Evolutionary conservation across 2,888 invertebrate species (phyloP), one percentile per base, ranked within the genome.

Genomic region (Atrina japonica): DNA sequence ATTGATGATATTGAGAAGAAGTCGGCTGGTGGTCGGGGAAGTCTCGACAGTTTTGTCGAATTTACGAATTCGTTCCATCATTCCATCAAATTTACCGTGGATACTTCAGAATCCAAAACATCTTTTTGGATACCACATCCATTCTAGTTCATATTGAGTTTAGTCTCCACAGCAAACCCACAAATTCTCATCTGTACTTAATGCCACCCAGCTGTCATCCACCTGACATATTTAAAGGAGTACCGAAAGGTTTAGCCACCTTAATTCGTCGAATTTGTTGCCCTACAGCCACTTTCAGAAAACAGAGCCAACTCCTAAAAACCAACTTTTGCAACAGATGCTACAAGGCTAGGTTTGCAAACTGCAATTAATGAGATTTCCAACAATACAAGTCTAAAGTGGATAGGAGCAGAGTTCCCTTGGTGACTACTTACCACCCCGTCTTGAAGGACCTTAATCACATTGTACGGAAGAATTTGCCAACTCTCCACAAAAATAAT

Each of bases 1-100:
- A 75, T 77, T n/a, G 72, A 67, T 45, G 77, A 77, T 25, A 70
- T 70, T n/a, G 70, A 73, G 40, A 55, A 68, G 35, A 65, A 73
- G 25, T 73, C 64, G 67, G n/a, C 41, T 21, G 55, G 63, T 23
- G 27, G 23, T 23, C 9, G 21, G 2, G 35, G 23, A 1, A 35
- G 3, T 29, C 52, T 55, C 14, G 35, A n/a, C n/a, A n/a, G n/a
- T n/a, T n/a, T n/a, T n/a, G n/a, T n/a, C n/a, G n/a, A n/a, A n/a
- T n/a, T n/a, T n/a, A n/a, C n/a, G n/a, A n/a, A n/a, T 47, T 16
- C n/a, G 0, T 11, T 68, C 25, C 61, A 68, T 50, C 29, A 21
- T 1, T 18, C 35, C 18, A 55, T 68, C 14, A 68, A 63, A 30
- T 53, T 68, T 18, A 68, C 68, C 1, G 58, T 35, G 11, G 59